A percentile compares a stretch with the other conserved stretches of the same genome.
These are phyloP conservation scores for Papilio aristodemus DNA, from an alignment of 1,140 invertebrate species.

Conservation along the genomic window DNA sequence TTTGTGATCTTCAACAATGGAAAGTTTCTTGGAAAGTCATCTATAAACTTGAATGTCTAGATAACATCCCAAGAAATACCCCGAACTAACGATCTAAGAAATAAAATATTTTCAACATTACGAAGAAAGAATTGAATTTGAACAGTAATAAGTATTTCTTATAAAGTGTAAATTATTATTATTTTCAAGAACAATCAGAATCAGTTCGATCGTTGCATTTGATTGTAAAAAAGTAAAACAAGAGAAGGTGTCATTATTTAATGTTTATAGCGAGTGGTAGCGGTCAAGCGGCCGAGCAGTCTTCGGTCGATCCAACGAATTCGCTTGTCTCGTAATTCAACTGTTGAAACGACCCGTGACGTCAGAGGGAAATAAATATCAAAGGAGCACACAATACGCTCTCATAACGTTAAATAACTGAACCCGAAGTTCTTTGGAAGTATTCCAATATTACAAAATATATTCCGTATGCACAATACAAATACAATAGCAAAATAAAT, in stretches of 20 bases:
- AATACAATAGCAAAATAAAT: not conserved
- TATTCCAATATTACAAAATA: not conserved
- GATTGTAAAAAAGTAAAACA: not conserved
- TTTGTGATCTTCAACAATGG: too few relatives aligned
- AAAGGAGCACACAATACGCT: not conserved
- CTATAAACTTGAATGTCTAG: too few relatives aligned
- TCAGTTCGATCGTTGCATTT: constrained; percentile 3
- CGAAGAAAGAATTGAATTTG: too few relatives aligned
- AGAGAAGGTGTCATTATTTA: too few relatives aligned
- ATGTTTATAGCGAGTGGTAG: not conserved
- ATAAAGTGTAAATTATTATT: not conserved
- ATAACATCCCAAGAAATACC: too few relatives aligned
- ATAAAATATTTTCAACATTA: too few relatives aligned
- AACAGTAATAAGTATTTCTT: not conserved
- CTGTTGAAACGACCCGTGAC: not conserved
- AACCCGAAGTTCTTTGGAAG: constrained; percentile 3
- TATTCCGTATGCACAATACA: not conserved
- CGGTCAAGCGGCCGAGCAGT: not conserved
- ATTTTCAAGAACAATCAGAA: not conserved
- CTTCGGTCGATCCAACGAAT: not conserved
- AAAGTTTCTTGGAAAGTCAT: too few relatives aligned
- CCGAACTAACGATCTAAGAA: too few relatives aligned
- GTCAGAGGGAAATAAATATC: not conserved
- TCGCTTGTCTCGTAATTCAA: not conserved
- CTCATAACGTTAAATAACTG: not conserved